These are phyloP conservation scores for Tonatia bakeri DNA, from an alignment of 2,113 vertebrate species.

Conservation along the genomic window DNA sequence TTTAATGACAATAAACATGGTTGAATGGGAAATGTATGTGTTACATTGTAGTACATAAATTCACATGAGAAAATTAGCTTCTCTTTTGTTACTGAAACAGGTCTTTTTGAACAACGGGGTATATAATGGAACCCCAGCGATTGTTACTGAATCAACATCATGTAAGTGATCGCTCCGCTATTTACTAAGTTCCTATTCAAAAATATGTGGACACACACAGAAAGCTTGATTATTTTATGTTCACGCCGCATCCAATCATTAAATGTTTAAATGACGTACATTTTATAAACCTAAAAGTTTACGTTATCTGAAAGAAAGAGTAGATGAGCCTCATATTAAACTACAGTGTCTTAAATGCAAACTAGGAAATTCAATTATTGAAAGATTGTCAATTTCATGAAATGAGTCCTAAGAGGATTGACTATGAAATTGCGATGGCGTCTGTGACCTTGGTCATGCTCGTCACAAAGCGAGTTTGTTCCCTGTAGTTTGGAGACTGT, in stretches of 20 bases:
- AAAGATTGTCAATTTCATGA: neutral
- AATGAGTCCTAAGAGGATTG: neutral
- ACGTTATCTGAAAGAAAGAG: neutral
- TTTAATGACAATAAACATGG: neutral
- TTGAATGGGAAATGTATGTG: neutral
- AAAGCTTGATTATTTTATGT: neutral
- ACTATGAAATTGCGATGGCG: neutral
- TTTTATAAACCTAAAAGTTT: neutral
- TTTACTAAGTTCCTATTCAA: neutral
- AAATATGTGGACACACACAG: neutral
- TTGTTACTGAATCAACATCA: rapidly evolving
- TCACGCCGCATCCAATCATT: neutral
- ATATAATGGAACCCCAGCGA: rapidly evolving
- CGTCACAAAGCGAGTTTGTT: neutral
- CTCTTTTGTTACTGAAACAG: slow-evolving; percentile 65
- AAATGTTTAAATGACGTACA: neutral
- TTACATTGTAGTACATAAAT: neutral
- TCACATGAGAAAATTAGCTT: neutral
- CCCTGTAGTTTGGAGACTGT: neutral
- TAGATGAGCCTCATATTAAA: neutral
- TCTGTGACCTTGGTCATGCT: neutral
- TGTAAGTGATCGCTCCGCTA: slow-evolving; percentile 77
- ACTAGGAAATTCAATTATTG: neutral
- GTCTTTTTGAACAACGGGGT: neutral
- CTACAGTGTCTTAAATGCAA: neutral